Evolutionary conservation across 1,140 invertebrate genomes (phyloP), one percentile per base, ranked within the genome.

Genomic region (Hypothenemus hampei): DNA sequence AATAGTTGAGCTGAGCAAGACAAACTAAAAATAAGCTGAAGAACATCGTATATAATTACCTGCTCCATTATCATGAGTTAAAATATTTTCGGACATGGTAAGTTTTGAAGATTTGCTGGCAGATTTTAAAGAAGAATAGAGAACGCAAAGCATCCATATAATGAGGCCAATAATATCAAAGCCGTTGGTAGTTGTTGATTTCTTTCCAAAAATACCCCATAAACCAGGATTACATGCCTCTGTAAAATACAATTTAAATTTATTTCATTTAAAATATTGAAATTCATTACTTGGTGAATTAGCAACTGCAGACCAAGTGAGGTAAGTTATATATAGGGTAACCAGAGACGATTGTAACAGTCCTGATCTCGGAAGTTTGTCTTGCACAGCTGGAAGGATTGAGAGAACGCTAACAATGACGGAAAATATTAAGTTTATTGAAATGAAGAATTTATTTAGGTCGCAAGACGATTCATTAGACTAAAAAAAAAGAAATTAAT

Each of bases 231-330:
- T 93, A 69, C 92, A 95, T n/a, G 77, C 71, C 18, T 58, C 58
- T 62, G 37, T 48, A 56, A 55, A 43, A 20, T 15, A 43, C 21
- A 53, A 43, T 19, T 43, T 10, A 1, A 3, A 48, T 13, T 13
- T 5, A 20, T 22, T 21, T 10, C 21, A n/a, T n/a, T n/a, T 18
- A n/a, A n/a, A n/a, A n/a, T n/a, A n/a, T n/a, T n/a, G n/a, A 36
- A 35, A 48, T 56, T 65, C 79, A 3, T n/a, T n/a, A 86, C 85
- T 77, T 73, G 89, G 84, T 62, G 89, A 90, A 71, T 96, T 98
- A 49, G 90, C 86, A 73, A 99, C 83, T 39, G 95, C 89, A 8
- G 95, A 97, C 97, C 97, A 99, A 26, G 97, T 99, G 36, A 99
- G 77, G 72, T 96, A 99, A 63, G 93, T 81, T 1, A 93, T 87